A percentile compares a stretch with the other conserved stretches of the same genome.
Conservation (phyloP, 64 coral and sea anemone genomes). For the Trachythela sp. region DNA sequence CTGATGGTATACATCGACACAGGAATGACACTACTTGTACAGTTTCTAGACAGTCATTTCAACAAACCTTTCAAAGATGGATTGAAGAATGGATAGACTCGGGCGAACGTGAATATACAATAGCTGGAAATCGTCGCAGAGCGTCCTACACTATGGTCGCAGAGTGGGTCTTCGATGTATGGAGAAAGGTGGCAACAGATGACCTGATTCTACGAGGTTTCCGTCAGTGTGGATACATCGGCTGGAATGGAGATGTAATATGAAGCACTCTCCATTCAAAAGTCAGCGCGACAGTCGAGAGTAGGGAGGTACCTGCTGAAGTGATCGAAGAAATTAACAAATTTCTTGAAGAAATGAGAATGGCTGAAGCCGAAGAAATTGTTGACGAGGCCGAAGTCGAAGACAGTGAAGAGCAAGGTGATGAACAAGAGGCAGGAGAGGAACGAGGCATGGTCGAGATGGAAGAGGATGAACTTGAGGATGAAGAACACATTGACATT, state of each 20-base stretch:
- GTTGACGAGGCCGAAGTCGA: slow-evolving; percentile 17
- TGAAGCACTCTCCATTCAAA: slow-evolving; percentile 28
- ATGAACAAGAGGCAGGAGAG: slow-evolving; percentile 20
- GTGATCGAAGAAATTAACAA: slow-evolving; percentile 13
- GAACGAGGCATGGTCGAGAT: not conserved
- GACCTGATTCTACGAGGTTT: slow-evolving; percentile 48
- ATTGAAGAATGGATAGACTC: slow-evolving; percentile 42
- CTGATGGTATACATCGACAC: not conserved
- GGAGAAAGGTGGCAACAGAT: slow-evolving; percentile 55
- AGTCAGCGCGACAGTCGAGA: slow-evolving; percentile 3
- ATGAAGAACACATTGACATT: slow-evolving; percentile 22
- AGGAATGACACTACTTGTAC: not conserved
- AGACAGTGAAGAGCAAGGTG: slow-evolving; percentile 1
- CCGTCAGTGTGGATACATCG: slow-evolving; percentile 31
- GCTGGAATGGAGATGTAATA: slow-evolving; percentile 6
- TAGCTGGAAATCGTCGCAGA: slow-evolving; percentile 47
- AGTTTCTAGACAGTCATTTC: slow-evolving; percentile 7
- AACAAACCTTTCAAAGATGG: slow-evolving; percentile 14
- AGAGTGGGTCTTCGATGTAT: slow-evolving; percentile 54
- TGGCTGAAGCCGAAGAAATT: slow-evolving; percentile 21
- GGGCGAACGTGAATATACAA: slow-evolving; percentile 37
- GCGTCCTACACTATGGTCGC: slow-evolving; percentile 48
- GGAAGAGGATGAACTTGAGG: not conserved
- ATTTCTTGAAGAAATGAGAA: slow-evolving; percentile 28
- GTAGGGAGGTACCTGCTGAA: slow-evolving; percentile 7